A percentile compares a stretch with the other conserved stretches of the same genome.
Evolutionary conservation across 2,888 invertebrate genomes (phyloP).

Genomic region (Iselma pallidipennis): DNA sequence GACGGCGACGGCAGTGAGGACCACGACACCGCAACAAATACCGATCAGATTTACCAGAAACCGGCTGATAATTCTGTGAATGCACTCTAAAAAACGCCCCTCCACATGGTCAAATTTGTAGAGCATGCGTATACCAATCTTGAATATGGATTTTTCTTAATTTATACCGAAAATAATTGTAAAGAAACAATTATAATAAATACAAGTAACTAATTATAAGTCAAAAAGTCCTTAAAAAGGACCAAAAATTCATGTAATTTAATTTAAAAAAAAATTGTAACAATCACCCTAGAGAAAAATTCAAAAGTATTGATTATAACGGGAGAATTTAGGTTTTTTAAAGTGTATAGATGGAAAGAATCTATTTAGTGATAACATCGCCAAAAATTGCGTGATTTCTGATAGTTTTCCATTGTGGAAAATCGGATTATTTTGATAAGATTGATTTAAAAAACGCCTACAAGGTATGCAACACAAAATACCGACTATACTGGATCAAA

Average conservation of each 20-base stretch:
- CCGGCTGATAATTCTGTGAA: slow-evolving; percentile 27
- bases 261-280: no score
- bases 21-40: neutral
- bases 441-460: neutral
- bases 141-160: slow-evolving; percentile 29
- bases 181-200: no score
- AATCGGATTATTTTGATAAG: neutral
- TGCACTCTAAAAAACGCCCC: slow-evolving; percentile 18
- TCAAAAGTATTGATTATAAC: no score
- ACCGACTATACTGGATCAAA: no score
- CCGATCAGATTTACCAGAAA: slow-evolving; percentile 17
- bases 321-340: no score
- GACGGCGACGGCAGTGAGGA: neutral
- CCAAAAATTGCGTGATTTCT: neutral
- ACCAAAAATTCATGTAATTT: no score
- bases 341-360: neutral
- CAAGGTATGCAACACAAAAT: neutral
- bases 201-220: no score
- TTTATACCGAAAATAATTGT: no score
- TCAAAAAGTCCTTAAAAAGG: no score
- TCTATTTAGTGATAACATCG: neutral
- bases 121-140: slow-evolving; percentile 20
- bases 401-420: neutral
- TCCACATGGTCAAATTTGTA: slow-evolving; percentile 17
- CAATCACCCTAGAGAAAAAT: no score